Base-by-base conservation (phyloP, 2,797 vertebrate genomes). In the Leucoraja ocellata region DNA sequence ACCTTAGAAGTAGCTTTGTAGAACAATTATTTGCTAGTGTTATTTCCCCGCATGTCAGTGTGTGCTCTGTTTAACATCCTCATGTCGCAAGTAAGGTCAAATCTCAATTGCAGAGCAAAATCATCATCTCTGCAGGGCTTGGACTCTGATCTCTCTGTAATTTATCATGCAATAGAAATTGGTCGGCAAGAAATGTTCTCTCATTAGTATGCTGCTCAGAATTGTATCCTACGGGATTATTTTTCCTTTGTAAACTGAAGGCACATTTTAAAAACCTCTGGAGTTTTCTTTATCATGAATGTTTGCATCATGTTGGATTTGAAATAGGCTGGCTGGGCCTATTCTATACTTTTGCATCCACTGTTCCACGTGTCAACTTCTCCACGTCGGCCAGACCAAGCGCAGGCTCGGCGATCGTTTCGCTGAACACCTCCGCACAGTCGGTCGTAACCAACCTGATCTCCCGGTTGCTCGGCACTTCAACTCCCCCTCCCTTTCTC, bases 1-100 rank as follows among this genome's bases (percentile, higher is more conserved):
- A 94, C 73, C 77, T 95, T 96, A 96, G 95, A 95, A n/a, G 88
- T 96, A 96, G 95, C 95, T 91, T 95, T 36, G 93, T 96, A 96
- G 46, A 28, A 36, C 23, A 74, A 63, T 8, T 61, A 74, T 93
- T 79, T 68, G 74, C 61, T 80, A 4, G 14, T 32, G 39, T 74
- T 91, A 39, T 76, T 63, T 71, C 73, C 16, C 46, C 32, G 61
- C 21, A 71, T 63, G 32, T 76, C 68, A 77, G 77, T 25, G 81
- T 92, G 93, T 94, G 14, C 68, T 93, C 71, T 73, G 39, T 93
- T 36, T 36, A 21, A 68, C 65, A 18, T 68, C 32, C 71, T 93
- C 58, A 80, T 80, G 23, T 18, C 25, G 39, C 36, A 25, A 1
- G 58, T 36, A n/a, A 96, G 94, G 93, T 95, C 36, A 94, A 83